These are phyloP conservation scores for Willisornis vidua DNA, from an alignment of 2,113 vertebrate species.

Conservation along the genomic window DNA sequence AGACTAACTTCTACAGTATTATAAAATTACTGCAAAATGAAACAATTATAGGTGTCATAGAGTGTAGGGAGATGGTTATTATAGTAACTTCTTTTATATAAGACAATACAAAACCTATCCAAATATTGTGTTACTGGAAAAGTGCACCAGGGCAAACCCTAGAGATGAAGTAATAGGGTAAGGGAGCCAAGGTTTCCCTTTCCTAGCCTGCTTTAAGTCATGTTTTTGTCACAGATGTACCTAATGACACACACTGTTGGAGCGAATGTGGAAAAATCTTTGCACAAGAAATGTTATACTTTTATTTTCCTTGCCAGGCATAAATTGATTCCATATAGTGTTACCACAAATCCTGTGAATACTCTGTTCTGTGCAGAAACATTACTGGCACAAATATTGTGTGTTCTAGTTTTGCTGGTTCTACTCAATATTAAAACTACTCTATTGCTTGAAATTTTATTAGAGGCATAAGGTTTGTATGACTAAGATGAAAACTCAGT, in stretches of 20 bases:
- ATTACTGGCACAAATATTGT: background rate
- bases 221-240: conserved; percentile 69
- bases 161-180: conserved; percentile 33
- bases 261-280: conserved; percentile 70
- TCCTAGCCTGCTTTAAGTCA: conserved; percentile 23
- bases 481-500: background rate
- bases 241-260: conserved; percentile 61
- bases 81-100: background rate
- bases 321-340: conserved; percentile 68
- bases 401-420: background rate
- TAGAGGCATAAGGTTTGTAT: background rate
- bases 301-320: conserved; percentile 59
- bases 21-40: background rate
- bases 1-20: background rate
- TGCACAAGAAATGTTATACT: conserved; percentile 61
- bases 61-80: background rate
- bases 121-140: conserved; percentile 36
- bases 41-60: background rate
- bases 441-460: background rate
- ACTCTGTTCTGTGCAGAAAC: conserved; percentile 22
- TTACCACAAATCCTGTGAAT: conserved; percentile 36
- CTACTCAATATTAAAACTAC: background rate
- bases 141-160: conserved; percentile 12
- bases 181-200: conserved; percentile 24
- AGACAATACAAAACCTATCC: background rate